phyloP scores from a whole-genome alignment of 2,888 invertebrate genomes.

The Fabriciana adippe region DNA sequence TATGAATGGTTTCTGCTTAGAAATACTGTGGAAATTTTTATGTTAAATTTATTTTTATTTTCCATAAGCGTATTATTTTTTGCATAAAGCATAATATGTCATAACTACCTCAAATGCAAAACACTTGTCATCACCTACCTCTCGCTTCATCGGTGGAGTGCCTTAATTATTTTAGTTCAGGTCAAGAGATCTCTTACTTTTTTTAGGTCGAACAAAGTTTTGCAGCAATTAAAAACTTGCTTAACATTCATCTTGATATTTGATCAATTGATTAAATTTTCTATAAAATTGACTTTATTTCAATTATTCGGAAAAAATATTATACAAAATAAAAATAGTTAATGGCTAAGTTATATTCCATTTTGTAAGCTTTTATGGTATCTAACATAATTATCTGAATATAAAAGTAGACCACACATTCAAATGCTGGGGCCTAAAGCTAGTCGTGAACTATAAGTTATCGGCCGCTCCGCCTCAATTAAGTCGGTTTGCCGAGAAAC shows the following conservation, averaged over 20 bases:
- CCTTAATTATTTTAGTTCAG: slow-evolving; percentile 38
- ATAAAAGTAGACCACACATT: slow-evolving; percentile 63
- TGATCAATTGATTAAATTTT: slow-evolving; percentile 7
- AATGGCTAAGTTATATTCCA: background rate
- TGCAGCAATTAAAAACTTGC: slow-evolving; percentile 26
- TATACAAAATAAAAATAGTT: too few species aligned
- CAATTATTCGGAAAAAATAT: too few species aligned
- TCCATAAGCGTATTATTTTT: too few species aligned
- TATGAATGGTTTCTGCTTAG: too few species aligned
- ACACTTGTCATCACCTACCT: slow-evolving; percentile 23
- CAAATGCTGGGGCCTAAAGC: slow-evolving; percentile 62
- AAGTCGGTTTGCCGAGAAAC: slow-evolving; percentile 58
- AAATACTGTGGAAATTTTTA: background rate
- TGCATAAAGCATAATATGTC: too few species aligned
- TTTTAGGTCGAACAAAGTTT: slow-evolving; percentile 39
- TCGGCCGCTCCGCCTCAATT: slow-evolving; percentile 59
- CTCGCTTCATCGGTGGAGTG: slow-evolving; percentile 36
- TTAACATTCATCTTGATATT: background rate
- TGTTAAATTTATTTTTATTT: too few species aligned
- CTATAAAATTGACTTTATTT: background rate
- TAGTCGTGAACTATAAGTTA: slow-evolving; percentile 73
- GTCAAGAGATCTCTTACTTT: slow-evolving; percentile 39
- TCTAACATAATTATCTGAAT: slow-evolving; percentile 3
- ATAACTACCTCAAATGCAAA: background rate
- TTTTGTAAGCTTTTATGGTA: background rate